These are phyloP conservation scores for Clivina fossor DNA, from an alignment of 2,888 invertebrate species.

Conservation along the genomic window DNA sequence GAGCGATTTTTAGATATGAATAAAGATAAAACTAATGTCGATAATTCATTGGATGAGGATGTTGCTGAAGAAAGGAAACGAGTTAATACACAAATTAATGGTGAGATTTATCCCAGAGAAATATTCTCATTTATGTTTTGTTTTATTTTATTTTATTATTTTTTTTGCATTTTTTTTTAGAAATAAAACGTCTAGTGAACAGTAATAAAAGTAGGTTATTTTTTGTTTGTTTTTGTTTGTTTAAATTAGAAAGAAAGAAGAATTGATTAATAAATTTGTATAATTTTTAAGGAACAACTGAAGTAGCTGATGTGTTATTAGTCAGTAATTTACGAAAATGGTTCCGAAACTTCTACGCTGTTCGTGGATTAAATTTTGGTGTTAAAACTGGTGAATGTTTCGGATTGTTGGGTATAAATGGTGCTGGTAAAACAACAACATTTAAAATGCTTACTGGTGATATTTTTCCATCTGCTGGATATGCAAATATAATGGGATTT, in stretches of 20 bases:
- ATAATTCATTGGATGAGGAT: slow-evolving; percentile 44
- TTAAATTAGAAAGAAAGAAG: too few relatives aligned
- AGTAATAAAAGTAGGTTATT: slow-evolving; percentile 1
- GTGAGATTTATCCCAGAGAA: neutral
- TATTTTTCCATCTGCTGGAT: slow-evolving; percentile 56
- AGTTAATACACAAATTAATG: slow-evolving; percentile 38
- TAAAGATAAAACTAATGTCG: slow-evolving; percentile 16
- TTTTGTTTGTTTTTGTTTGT: slow-evolving; percentile 1
- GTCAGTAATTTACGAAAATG: slow-evolving; percentile 63
- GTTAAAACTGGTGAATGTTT: slow-evolving; percentile 75
- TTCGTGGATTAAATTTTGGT: slow-evolving; percentile 67
- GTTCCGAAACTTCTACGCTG: slow-evolving; percentile 60
- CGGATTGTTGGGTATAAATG: slow-evolving; percentile 83
- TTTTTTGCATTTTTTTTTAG: slow-evolving; percentile 9
- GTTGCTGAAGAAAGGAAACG: slow-evolving; percentile 49
- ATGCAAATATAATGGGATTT: slow-evolving; percentile 35
- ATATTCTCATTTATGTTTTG: neutral
- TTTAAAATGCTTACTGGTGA: slow-evolving; percentile 83
- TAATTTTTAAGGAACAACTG: slow-evolving; percentile 30
- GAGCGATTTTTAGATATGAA: slow-evolving; percentile 35
- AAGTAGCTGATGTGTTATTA: slow-evolving; percentile 55
- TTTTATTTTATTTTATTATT: neutral
- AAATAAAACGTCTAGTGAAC: neutral
- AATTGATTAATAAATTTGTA: slow-evolving; percentile 25
- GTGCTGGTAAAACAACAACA: slow-evolving; percentile 83